These are phyloP conservation scores for Brachynemurus nebulosus DNA, from an alignment of 2,888 invertebrate genomes.

Conservation along the genomic window DNA sequence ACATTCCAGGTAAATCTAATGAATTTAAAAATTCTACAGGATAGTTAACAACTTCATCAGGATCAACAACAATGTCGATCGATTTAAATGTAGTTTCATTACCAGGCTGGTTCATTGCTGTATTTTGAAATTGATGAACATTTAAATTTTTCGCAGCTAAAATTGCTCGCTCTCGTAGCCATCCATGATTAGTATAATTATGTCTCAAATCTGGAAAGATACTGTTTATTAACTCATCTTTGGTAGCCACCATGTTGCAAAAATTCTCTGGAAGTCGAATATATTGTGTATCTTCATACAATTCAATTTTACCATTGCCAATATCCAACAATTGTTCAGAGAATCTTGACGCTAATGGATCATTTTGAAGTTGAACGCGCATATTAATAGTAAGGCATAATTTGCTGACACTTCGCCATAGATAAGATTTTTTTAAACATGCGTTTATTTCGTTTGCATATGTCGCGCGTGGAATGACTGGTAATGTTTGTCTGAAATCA, in stretches of 20 bases:
- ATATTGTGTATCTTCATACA: conserved; percentile 10
- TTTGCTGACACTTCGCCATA: conserved; percentile 15
- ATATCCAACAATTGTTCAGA: conserved; percentile 15
- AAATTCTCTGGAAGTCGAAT: conserved; percentile 13
- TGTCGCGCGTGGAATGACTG: conserved; percentile 6
- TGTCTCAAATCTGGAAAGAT: conserved; percentile 22
- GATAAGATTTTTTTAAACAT: conserved; percentile 14
- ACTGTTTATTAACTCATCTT: conserved; percentile 9
- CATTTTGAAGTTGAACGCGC: conserved; percentile 14
- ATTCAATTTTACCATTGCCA: conserved; percentile 14
- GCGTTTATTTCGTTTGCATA: conserved; percentile 14
- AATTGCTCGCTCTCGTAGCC: conserved; percentile 14
- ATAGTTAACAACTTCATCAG: conserved; percentile 17
- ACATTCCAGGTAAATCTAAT: conserved; percentile 19
- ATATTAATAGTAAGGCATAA: conserved; percentile 13
- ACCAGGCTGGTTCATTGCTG: conserved; percentile 13
- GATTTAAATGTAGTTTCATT: conserved; percentile 13
- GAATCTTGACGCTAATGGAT: conserved; percentile 12
- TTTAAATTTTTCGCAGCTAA: conserved; percentile 11
- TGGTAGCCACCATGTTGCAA: conserved; percentile 9
- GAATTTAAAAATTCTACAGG: conserved; percentile 21
- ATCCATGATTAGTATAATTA: conserved; percentile 20
- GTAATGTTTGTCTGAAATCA: too few species aligned
- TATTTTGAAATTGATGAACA: conserved; percentile 11
- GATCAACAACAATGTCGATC: conserved; percentile 7